phyloP scores from a whole-genome alignment of 2,888 invertebrate genomes.

The Hemistola chrysoprasaria region DNA sequence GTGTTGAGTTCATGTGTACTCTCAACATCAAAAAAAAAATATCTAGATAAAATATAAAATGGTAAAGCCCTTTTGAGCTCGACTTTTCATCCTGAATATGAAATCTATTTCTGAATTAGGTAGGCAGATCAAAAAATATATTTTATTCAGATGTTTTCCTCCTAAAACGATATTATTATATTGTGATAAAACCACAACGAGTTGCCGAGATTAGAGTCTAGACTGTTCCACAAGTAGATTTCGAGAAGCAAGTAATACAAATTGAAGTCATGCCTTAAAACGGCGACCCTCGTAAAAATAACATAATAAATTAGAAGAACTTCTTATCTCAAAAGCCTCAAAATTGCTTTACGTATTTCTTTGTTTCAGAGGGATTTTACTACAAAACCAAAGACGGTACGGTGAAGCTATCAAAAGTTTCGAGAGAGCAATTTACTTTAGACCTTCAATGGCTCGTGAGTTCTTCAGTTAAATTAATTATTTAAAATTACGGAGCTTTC shows the following conservation, averaged over 20 bases:
- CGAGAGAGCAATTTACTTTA: constrained; percentile 94
- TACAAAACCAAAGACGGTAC: constrained; percentile 93
- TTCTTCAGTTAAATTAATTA: constrained; percentile 56
- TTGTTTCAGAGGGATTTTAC: constrained; percentile 93
- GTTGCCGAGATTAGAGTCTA: constrained; percentile 9
- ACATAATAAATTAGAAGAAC: constrained; percentile 21
- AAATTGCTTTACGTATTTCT: constrained; percentile 37
- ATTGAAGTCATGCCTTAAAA: constrained; percentile 11
- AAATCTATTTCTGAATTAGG: too few species aligned
- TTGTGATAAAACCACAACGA: not conserved
- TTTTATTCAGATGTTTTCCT: too few species aligned
- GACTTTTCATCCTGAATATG: too few species aligned
- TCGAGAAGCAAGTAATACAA: constrained; percentile 11
- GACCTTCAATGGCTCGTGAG: constrained; percentile 97
- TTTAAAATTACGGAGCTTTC: constrained; percentile 37
- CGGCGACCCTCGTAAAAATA: constrained; percentile 22
- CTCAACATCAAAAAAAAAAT: too few species aligned
- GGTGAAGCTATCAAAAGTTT: constrained; percentile 95
- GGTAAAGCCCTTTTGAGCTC: too few species aligned
- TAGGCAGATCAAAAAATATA: too few species aligned
- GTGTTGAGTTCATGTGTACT: too few species aligned
- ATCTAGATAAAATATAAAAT: too few species aligned
- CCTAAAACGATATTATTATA: too few species aligned
- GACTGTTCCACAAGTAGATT: constrained; percentile 14
- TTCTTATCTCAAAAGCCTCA: constrained; percentile 26